Conservation (phyloP, 2,113 vertebrate species). For the Dipodomys ordii region DNA sequence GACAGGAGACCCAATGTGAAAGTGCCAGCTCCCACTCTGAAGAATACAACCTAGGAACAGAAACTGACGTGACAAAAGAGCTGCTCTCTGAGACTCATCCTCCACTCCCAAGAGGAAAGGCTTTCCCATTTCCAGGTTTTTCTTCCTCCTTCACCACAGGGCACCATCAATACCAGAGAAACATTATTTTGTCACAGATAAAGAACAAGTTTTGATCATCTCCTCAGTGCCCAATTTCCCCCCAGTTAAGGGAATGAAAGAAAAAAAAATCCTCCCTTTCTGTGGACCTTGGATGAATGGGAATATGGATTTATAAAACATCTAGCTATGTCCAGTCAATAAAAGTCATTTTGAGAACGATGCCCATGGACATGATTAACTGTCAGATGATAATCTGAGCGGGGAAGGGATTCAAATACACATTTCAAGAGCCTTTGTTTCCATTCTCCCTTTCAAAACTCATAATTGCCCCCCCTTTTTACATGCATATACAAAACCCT, state of each 20-base stretch:
- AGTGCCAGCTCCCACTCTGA: neutral
- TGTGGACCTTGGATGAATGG: conserved; percentile 45
- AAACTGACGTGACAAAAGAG: neutral
- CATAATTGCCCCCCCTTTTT: neutral
- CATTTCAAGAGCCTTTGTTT: conserved; percentile 46
- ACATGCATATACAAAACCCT: neutral
- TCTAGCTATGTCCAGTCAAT: conserved; percentile 28
- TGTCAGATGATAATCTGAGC: conserved; percentile 49
- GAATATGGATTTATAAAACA: conserved; percentile 71
- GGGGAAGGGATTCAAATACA: conserved; percentile 7
- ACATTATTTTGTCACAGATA: conserved; percentile 72
- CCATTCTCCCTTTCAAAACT: conserved; percentile 53
- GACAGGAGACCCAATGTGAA: conserved; percentile 4
- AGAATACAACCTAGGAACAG: neutral
- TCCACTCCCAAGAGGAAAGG: conserved; percentile 32
- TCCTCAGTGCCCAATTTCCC: conserved; percentile 61
- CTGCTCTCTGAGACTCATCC: neutral
- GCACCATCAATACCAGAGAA: conserved; percentile 48
- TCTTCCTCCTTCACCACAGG: conserved; percentile 44
- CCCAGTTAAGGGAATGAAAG: conserved; percentile 43
- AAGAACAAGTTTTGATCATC: conserved; percentile 72
- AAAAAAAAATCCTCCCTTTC: neutral
- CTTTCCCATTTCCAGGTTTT: conserved; percentile 64
- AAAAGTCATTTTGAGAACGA: conserved; percentile 64
- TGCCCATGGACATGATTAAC: neutral